phyloP scores from a whole-genome alignment of 2,797 vertebrate species.

The Xerus rutilus region DNA sequence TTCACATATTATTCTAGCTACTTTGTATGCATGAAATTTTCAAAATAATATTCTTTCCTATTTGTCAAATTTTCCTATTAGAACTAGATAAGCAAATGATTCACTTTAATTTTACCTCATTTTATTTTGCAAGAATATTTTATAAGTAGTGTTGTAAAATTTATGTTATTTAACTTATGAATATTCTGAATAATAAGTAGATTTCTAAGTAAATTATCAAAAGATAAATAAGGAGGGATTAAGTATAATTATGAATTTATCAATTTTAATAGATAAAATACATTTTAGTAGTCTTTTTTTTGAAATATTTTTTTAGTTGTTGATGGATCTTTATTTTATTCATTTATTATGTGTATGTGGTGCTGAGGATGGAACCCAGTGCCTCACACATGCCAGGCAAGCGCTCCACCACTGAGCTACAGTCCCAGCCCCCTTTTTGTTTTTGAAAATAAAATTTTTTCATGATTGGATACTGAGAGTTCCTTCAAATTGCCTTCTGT shows the following conservation, averaged over 20 bases:
- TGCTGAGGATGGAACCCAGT: no score
- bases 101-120: background rate
- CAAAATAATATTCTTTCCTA: background rate
- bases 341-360: no score
- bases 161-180: slow-evolving; percentile 21
- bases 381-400: no score
- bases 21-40: slow-evolving; percentile 24
- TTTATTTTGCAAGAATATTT: slow-evolving; percentile 28
- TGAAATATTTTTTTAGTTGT: no score
- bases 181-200: background rate
- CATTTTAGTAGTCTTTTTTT: slow-evolving; percentile 12
- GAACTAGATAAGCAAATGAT: background rate
- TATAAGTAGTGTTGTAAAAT: background rate
- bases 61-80: slow-evolving; percentile 41
- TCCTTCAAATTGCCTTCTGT: slow-evolving; percentile 23
- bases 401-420: no score
- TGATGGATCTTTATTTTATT: no score
- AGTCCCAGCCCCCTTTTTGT: no score
- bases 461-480: slow-evolving; percentile 21
- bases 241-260: slow-evolving; percentile 36
- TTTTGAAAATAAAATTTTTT: background rate
- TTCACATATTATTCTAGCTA: background rate
- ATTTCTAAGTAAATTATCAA: slow-evolving; percentile 25
- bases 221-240: background rate
- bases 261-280: slow-evolving; percentile 21